Conservation (phyloP, 1,140 invertebrate genomes). For the Probaryconus sp. region DNA sequence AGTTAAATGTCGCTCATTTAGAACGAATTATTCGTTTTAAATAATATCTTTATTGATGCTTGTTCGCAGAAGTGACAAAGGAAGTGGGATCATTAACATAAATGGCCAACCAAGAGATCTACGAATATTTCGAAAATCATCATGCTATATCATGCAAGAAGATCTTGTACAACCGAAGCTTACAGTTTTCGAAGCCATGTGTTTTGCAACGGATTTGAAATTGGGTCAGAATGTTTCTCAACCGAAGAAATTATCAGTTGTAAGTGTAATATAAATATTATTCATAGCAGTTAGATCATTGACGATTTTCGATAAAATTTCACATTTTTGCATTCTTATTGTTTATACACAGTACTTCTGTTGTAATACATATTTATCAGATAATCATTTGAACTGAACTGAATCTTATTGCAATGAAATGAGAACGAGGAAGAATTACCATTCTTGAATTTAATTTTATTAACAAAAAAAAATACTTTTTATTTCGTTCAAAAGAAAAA, state of each 20-base stretch:
- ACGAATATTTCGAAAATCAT: constrained; percentile 89
- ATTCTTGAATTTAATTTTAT: too few relatives aligned
- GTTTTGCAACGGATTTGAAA: constrained; percentile 92
- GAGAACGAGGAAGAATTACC: too few relatives aligned
- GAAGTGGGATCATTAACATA: constrained; percentile 83
- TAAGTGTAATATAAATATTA: constrained; percentile 76
- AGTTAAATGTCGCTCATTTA: too few relatives aligned
- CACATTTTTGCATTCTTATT: too few relatives aligned
- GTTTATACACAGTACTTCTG: too few relatives aligned
- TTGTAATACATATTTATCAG: too few relatives aligned
- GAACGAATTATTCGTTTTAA: background rate
- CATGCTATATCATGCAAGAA: constrained; percentile 96
- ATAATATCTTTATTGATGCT: too few relatives aligned
- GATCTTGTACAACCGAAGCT: constrained; percentile 91
- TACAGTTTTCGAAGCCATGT: constrained; percentile 91
- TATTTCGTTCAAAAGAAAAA: too few relatives aligned
- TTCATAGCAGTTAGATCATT: background rate
- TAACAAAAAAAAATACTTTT: too few relatives aligned
- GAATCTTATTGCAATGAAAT: too few relatives aligned
- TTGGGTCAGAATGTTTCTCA: constrained; percentile 82
- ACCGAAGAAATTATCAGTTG: constrained; percentile 84
- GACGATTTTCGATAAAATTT: background rate
- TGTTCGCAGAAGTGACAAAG: constrained; percentile 78
- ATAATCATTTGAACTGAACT: too few relatives aligned
- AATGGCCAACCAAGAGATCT: constrained; percentile 88